Base-by-base conservation (phyloP, 2,113 vertebrate species). In the Urocynchramus pylzowi region DNA sequence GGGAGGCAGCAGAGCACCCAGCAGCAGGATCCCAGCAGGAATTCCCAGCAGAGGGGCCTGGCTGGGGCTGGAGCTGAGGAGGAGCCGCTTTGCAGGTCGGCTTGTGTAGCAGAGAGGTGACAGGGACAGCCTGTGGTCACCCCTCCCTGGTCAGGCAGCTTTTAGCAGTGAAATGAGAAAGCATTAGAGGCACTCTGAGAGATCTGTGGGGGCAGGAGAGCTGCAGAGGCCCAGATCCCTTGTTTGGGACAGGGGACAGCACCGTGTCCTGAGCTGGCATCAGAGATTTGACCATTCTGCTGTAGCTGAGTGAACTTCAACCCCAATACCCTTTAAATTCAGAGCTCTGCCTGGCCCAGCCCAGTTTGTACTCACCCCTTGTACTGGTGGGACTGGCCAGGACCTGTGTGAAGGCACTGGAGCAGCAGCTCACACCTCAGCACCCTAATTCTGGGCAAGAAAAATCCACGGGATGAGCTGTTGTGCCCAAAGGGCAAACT, bases 401-500 rank as follows among this genome's bases (percentile, higher is more conserved):
- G 37, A 71, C 30, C 27, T 6, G 30, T 26, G 39, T 60, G 35
- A 52, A 64, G 67, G 60, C 57, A 4, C 33, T 14, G 67, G 26
- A 88, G 76, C 69, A 65, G 69, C 82, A 70, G 90, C 64, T 75
- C 83, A 16, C 57, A 65, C 74, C 44, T 2, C 80, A n/a, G 59
- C 5, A 0, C 84, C 73, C 93, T 81, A 14, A 52, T 93, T 76
- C 92, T 30, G 44, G 54, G 30, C 28, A 41, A 74, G 16, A 12
- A 60, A 23, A 80, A 90, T 64, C 90, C 77, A 65, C 17, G 49
- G 93, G 52, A 61, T 95, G 33, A 95, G 67, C 84, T 92, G 90
- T 67, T 31, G 79, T 94, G 97, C 93, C 95, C 91, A 65, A 44
- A 81, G 94, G 91, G 95, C 94, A 96, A 88, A 96, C 10, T 11